These are phyloP conservation scores for Sialis lutaria DNA, from an alignment of 2,888 invertebrate genomes.

Conservation along the genomic window DNA sequence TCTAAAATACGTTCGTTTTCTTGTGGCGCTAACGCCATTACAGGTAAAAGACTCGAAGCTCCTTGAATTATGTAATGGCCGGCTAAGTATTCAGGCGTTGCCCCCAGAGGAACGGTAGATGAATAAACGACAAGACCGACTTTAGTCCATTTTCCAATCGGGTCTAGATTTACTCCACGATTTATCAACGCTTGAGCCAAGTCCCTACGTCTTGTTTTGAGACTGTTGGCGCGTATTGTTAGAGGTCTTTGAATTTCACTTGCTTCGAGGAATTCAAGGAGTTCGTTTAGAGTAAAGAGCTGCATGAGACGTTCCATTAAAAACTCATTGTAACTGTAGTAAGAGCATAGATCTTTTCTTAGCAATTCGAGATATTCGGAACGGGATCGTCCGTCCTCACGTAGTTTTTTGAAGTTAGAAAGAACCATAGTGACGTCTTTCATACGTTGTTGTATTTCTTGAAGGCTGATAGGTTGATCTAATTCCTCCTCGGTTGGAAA, in stretches of 20 bases:
- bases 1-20: slow-evolving; percentile 89
- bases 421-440: slow-evolving; percentile 68
- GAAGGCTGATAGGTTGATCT: slow-evolving; percentile 52
- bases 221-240: slow-evolving; percentile 87
- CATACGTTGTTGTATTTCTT: slow-evolving; percentile 77
- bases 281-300: slow-evolving; percentile 69
- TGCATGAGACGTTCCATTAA: slow-evolving; percentile 85
- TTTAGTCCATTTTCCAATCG: slow-evolving; percentile 97
- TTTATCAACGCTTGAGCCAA: slow-evolving; percentile 89
- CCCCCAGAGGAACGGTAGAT: slow-evolving; percentile 90
- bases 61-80: slow-evolving; percentile 96
- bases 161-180: slow-evolving; percentile 95
- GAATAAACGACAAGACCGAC: slow-evolving; percentile 93
- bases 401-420: slow-evolving; percentile 55
- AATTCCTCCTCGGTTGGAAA: slow-evolving; percentile 65
- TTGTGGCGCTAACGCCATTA: slow-evolving; percentile 94
- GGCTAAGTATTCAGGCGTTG: slow-evolving; percentile 96
- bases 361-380: slow-evolving; percentile 69
- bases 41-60: slow-evolving; percentile 91
- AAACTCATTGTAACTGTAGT: slow-evolving; percentile 94
- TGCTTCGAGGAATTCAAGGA: slow-evolving; percentile 89
- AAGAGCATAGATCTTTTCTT: slow-evolving; percentile 70
- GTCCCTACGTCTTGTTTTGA: slow-evolving; percentile 83
- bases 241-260: slow-evolving; percentile 89
- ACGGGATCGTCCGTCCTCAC: slow-evolving; percentile 51